Conservation (phyloP, 35 echinoderm and acorn worm species). For the Strongylocentrotus purpuratus region DNA sequence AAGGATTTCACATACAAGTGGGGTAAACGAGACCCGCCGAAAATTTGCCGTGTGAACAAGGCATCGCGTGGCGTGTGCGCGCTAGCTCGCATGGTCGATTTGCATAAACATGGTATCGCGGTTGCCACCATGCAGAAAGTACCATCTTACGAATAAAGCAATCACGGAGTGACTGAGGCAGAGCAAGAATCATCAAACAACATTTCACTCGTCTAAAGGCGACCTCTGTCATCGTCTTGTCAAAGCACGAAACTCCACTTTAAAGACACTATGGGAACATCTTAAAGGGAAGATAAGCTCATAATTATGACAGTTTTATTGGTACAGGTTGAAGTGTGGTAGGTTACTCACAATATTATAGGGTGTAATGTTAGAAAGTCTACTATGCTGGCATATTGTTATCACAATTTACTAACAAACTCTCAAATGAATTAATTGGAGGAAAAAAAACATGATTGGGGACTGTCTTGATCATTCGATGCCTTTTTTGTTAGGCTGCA, state of each 20-base stretch:
- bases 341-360: too few species aligned
- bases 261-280: too few species aligned
- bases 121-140: slow-evolving; percentile 1
- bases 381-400: too few species aligned
- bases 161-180: background rate
- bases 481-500: too few species aligned
- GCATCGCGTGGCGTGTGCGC: background rate
- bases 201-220: background rate
- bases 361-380: too few species aligned
- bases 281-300: too few species aligned
- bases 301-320: too few species aligned
- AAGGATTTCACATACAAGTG: background rate
- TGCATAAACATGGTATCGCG: slow-evolving; percentile 15
- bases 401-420: too few species aligned
- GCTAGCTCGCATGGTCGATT: background rate
- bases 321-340: too few species aligned
- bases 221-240: background rate
- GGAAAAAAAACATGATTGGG: too few species aligned
- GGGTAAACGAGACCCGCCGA: background rate
- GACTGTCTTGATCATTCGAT: too few species aligned
- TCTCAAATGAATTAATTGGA: too few species aligned
- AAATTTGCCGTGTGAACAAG: background rate
- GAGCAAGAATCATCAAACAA: slow-evolving; percentile 32
- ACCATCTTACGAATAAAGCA: background rate
- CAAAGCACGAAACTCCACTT: background rate